Evolutionary conservation across 2,113 vertebrate species (phyloP), one percentile per base, ranked within the genome.

Genomic region (Mohoua ochrocephala): DNA sequence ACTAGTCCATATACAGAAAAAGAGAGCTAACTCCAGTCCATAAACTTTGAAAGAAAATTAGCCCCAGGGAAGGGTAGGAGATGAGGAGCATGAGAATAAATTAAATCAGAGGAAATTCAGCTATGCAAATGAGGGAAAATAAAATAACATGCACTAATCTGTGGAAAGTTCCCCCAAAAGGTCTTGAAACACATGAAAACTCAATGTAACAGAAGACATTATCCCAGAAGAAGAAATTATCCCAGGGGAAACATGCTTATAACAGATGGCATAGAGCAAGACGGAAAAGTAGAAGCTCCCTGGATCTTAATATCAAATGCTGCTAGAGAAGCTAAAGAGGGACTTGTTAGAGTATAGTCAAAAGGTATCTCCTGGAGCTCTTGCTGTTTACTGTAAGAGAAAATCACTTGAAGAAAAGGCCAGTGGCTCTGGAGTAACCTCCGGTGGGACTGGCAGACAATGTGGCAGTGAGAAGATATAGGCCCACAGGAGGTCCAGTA

Each of bases 331-430:
- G 12, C 3, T 77, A 44, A 80, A 74, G 84, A 44, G 24, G 5
- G 13, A 56, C 6, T 24, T 37, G 4, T n/a, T 67, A 60, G 17
- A 27, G 6, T 57, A 28, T 2, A 35, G 33, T n/a, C 3, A 0
- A 52, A 90, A 71, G 33, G 2, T 30, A 61, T 31, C 11, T 53
- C 11, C 60, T 30, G 28, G 11, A 91, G 11, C 7, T 44, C 11
- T 63, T 74, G 21, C 9, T 42, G 9, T 64, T 69, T 74, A 17
- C 9, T 65, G 8, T 28, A 45, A 45, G 5, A 78, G 35, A 69
- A 59, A 84, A 33, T 35, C 27, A 50, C 20, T 35, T 61, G 23
- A 37, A 78, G 53, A 50, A 74, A 80, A n/a, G 13, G 4, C 15
- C 45, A 78, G 41, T 0, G 1, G 4, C n/a, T 74, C 10, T 33